Percentiles rank a stretch among this genome's conserved stretches.
Evolutionary conservation across 2,113 vertebrate genomes (phyloP).

Genomic region (Calypte anna): DNA sequence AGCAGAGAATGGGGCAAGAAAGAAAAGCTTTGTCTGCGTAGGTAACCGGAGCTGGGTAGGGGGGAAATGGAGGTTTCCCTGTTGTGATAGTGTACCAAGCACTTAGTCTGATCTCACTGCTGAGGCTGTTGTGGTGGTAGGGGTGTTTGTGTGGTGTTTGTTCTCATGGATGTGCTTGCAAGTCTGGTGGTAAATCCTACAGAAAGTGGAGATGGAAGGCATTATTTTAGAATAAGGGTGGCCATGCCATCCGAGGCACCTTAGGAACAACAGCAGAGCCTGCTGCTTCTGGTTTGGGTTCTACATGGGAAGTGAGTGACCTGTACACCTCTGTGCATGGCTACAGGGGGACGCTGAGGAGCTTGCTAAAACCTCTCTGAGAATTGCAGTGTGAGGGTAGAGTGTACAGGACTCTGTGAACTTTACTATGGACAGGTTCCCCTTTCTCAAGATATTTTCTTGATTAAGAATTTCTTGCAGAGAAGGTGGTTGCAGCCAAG

Average conservation of each 20-base stretch:
- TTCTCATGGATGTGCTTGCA: background rate
- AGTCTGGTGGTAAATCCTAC: background rate
- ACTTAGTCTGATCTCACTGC: background rate
- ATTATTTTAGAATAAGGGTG: background rate
- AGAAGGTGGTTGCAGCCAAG: background rate
- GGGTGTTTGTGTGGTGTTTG: background rate
- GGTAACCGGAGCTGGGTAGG: too few relatives aligned
- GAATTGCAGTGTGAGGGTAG: background rate
- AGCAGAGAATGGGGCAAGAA: background rate
- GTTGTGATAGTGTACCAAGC: accelerated
- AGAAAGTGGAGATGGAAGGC: background rate
- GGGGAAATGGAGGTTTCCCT: background rate
- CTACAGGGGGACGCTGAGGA: background rate
- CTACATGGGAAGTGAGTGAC: background rate
- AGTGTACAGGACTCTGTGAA: background rate
- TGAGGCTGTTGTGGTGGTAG: background rate
- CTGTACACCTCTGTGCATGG: background rate
- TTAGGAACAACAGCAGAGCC: background rate
- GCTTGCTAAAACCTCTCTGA: background rate
- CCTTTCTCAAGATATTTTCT: background rate
- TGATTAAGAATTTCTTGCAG: background rate
- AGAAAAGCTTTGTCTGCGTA: background rate
- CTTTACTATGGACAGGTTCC: background rate
- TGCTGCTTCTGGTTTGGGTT: background rate
- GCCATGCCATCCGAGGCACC: background rate